Evolutionary conservation across 2,888 invertebrate genomes (phyloP).

Genomic region (Synergus gifuensis): DNA sequence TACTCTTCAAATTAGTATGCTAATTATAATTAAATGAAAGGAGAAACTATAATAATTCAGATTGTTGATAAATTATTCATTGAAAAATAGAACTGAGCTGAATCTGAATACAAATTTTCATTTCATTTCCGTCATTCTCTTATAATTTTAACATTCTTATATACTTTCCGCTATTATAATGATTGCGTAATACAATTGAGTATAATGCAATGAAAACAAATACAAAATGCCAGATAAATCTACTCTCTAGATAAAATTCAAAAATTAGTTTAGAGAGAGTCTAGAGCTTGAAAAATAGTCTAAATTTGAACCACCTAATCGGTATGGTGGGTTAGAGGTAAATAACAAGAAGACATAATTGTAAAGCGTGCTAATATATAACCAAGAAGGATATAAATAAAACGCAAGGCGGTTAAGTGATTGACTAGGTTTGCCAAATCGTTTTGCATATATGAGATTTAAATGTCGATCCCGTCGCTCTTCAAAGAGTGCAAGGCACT

Average conservation of each 20-base stretch:
- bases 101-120: too few relatives aligned
- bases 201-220: too few relatives aligned
- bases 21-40: background rate
- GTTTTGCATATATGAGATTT: background rate
- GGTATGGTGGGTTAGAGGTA: background rate
- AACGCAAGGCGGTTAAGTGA: background rate
- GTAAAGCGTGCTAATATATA: background rate
- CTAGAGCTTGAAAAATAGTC: background rate
- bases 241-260: background rate
- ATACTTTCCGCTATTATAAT: too few relatives aligned
- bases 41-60: background rate
- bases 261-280: background rate
- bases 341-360: background rate
- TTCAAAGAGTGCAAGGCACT: background rate
- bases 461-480: background rate
- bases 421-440: background rate
- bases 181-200: too few relatives aligned
- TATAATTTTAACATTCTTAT: too few relatives aligned
- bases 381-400: constrained; percentile 1
- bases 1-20: background rate
- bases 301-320: background rate
- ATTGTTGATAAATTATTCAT: too few relatives aligned
- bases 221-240: too few relatives aligned
- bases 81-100: too few relatives aligned
- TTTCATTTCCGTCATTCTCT: too few relatives aligned